A percentile compares a stretch with the other conserved stretches of the same genome.
These are phyloP conservation scores for Meloe dianella DNA, from an alignment of 2,888 invertebrate genomes.

Conservation along the genomic window DNA sequence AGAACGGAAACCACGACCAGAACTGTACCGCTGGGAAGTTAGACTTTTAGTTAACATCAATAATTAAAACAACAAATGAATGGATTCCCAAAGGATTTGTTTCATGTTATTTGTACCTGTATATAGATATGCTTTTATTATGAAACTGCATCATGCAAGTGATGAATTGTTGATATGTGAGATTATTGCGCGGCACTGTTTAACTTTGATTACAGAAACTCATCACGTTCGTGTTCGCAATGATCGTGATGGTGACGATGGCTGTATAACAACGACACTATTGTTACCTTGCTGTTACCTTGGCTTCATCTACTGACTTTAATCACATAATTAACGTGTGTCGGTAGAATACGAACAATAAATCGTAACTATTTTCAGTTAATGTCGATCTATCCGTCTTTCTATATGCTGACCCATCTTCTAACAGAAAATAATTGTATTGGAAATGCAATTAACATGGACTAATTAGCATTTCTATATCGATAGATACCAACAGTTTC, in stretches of 20 bases:
- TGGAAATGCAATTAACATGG: slow-evolving; percentile 34
- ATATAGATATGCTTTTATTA: background rate
- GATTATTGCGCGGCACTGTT: background rate
- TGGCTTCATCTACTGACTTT: background rate
- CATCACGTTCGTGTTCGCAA: background rate
- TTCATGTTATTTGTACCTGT: slow-evolving; percentile 27
- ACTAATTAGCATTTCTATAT: slow-evolving; percentile 31
- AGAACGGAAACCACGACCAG: slow-evolving; percentile 21
- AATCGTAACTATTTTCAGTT: background rate
- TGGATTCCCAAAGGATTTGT: slow-evolving; percentile 25
- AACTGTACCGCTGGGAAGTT: slow-evolving; percentile 28
- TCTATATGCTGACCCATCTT: slow-evolving; percentile 18
- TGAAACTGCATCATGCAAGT: slow-evolving; percentile 3
- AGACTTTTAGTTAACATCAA: slow-evolving; percentile 37
- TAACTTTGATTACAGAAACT: slow-evolving; percentile 8
- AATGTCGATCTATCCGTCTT: background rate
- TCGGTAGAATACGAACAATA: background rate
- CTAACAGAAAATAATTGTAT: slow-evolving; percentile 15
- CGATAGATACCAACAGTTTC: slow-evolving; percentile 22
- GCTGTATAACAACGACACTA: background rate
- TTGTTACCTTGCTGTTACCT: background rate
- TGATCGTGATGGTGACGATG: background rate
- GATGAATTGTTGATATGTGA: slow-evolving; percentile 28
- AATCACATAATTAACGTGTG: background rate
- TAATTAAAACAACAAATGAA: slow-evolving; percentile 29